phyloP scores from a whole-genome alignment of 2,113 vertebrate species.

The Plectropomus leopardus region DNA sequence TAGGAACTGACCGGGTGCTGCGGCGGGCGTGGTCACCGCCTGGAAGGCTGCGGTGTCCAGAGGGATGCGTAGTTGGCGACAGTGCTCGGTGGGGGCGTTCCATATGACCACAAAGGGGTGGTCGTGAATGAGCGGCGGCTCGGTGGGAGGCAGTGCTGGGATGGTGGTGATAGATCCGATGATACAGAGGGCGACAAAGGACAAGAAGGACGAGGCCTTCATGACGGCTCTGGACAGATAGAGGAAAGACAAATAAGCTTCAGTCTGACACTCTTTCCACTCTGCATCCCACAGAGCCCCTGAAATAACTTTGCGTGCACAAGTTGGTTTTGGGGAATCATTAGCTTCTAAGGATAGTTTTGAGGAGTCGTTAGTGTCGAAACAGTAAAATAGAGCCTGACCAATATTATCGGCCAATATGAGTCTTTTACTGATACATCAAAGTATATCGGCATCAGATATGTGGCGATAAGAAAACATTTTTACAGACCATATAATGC shows the following conservation, averaged over 20 bases:
- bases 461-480: too few relatives aligned
- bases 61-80: constrained; percentile 72
- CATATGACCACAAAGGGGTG: constrained; percentile 88
- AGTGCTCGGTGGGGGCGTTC: constrained; percentile 89
- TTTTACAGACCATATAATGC: too few relatives aligned
- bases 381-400: too few relatives aligned
- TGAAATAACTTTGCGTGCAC: too few relatives aligned
- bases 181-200: constrained; percentile 41
- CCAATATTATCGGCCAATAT: too few relatives aligned
- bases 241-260: neutral
- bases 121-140: constrained; percentile 79
- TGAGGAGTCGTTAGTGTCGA: too few relatives aligned
- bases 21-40: constrained; percentile 83
- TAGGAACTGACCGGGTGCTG: constrained; percentile 83
- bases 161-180: constrained; percentile 15
- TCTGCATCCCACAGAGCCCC: too few relatives aligned
- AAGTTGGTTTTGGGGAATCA: too few relatives aligned
- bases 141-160: constrained; percentile 67
- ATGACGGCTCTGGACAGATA: constrained; percentile 15
- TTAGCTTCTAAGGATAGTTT: too few relatives aligned
- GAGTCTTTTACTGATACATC: too few relatives aligned
- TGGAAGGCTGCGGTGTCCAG: constrained; percentile 87
- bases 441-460: too few relatives aligned
- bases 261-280: neutral
- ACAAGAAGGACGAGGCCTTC: constrained; percentile 37